phyloP scores from a whole-genome alignment of 1,140 invertebrate species.

The Drosophila oshimai region DNA sequence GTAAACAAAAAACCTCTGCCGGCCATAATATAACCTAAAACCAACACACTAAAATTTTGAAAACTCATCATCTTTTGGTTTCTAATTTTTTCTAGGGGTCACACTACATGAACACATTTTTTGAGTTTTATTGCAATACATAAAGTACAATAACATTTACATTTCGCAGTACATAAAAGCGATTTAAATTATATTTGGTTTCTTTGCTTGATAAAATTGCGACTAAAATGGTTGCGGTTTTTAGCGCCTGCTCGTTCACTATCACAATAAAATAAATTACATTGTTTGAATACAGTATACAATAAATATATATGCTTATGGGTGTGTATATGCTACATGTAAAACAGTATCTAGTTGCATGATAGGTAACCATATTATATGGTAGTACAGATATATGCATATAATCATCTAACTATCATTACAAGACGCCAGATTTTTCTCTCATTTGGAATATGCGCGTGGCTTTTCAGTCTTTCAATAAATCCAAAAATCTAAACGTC shows the following conservation, averaged over 20 bases:
- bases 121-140: constrained; percentile 62
- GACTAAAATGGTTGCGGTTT: constrained; percentile 64
- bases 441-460: constrained; percentile 60
- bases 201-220: constrained; percentile 49
- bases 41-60: neutral
- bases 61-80: neutral
- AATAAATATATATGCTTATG: constrained; percentile 42
- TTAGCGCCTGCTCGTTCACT: constrained; percentile 58
- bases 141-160: constrained; percentile 70
- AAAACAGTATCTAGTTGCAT: constrained; percentile 64
- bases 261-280: constrained; percentile 76
- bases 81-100: constrained; percentile 18
- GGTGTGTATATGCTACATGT: constrained; percentile 33
- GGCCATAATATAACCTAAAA: too few relatives aligned
- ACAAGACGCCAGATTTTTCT: constrained; percentile 44
- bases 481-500: constrained; percentile 60
- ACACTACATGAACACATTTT: constrained; percentile 71
- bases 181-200: constrained; percentile 38
- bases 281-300: constrained; percentile 60
- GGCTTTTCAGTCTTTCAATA: constrained; percentile 72
- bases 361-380: constrained; percentile 49
- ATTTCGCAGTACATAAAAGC: constrained; percentile 72
- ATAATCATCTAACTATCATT: constrained; percentile 54
- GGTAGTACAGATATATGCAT: constrained; percentile 30
- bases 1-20: neutral